These are phyloP conservation scores for Athalia cordata DNA, from an alignment of 2,888 invertebrate genomes.

Conservation along the genomic window DNA sequence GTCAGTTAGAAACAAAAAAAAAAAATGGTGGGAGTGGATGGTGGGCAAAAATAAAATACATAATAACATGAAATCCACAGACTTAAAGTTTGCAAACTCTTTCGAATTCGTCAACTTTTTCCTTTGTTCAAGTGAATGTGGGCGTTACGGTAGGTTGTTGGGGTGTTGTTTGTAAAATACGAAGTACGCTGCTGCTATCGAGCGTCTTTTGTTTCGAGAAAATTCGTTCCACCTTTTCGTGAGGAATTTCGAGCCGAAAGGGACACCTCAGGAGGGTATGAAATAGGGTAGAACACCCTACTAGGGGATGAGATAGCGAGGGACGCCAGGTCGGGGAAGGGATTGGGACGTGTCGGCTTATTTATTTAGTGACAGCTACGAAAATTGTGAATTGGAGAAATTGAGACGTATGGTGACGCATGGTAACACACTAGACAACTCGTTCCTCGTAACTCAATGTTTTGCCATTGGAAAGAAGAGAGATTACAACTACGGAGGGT, in stretches of 20 bases:
- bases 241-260: slow-evolving; percentile 41
- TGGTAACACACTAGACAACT: slow-evolving; percentile 2
- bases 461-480: slow-evolving; percentile 8
- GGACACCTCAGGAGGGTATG: not conserved
- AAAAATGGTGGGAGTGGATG: too few species aligned
- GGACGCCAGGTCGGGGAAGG: not conserved
- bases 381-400: slow-evolving; percentile 38
- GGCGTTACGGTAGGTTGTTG: not conserved
- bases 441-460: slow-evolving; percentile 27
- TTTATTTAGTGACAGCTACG: slow-evolving; percentile 42
- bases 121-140: not conserved
- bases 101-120: slow-evolving; percentile 8
- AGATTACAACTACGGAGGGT: slow-evolving; percentile 21
- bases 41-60: not conserved
- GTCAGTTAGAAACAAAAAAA: not conserved
- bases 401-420: slow-evolving; percentile 40
- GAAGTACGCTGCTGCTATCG: not conserved
- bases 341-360: slow-evolving; percentile 35
- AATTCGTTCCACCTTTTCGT: slow-evolving; percentile 17
- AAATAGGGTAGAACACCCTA: too few species aligned
- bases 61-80: slow-evolving; percentile 12
- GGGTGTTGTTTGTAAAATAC: slow-evolving; percentile 19
- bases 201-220: slow-evolving; percentile 11
- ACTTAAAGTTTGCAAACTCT: slow-evolving; percentile 1
- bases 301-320: slow-evolving; percentile 11